Percentiles rank a stretch among this genome's conserved stretches.
These are phyloP conservation scores for Percopsis omiscomaycus DNA, from an alignment of 2,797 vertebrate species.

Conservation along the genomic window DNA sequence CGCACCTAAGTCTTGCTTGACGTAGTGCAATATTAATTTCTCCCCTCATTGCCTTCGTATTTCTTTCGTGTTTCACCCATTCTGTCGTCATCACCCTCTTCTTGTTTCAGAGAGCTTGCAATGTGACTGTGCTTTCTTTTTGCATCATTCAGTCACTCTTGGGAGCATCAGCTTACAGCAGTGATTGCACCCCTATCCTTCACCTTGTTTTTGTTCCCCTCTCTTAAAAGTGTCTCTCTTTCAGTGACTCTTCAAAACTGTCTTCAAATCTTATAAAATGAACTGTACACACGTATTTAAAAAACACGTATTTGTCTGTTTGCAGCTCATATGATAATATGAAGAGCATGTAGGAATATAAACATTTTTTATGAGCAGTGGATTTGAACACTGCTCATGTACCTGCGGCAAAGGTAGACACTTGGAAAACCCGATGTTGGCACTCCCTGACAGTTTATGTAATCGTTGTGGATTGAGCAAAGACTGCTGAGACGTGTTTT, in stretches of 20 bases:
- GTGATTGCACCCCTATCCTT: too few species aligned
- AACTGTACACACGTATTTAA: too few species aligned
- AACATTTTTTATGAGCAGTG: constrained; percentile 38
- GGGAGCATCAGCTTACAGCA: too few species aligned
- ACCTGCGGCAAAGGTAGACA: constrained; percentile 27
- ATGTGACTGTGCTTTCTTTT: constrained; percentile 33
- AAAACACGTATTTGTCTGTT: constrained; percentile 31
- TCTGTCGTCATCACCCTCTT: constrained; percentile 7
- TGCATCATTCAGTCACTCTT: too few species aligned
- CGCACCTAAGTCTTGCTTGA: constrained; percentile 56
- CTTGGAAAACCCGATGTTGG: constrained; percentile 24
- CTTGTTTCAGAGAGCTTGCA: constrained; percentile 47
- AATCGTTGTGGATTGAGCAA: constrained; percentile 20
- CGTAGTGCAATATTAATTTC: constrained; percentile 57
- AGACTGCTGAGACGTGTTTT: constrained; percentile 14
- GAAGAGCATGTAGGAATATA: constrained; percentile 21
- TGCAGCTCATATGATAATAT: constrained; percentile 37
- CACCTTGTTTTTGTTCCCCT: too few species aligned
- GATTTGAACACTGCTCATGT: constrained; percentile 32
- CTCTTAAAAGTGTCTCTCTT: too few species aligned
- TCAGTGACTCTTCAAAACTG: too few species aligned
- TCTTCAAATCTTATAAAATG: too few species aligned
- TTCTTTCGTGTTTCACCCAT: too few species aligned
- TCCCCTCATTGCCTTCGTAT: constrained; percentile 33
- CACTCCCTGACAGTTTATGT: constrained; percentile 18